phyloP scores from a whole-genome alignment of 2,888 invertebrate genomes.

The Oscheius sp. region DNA sequence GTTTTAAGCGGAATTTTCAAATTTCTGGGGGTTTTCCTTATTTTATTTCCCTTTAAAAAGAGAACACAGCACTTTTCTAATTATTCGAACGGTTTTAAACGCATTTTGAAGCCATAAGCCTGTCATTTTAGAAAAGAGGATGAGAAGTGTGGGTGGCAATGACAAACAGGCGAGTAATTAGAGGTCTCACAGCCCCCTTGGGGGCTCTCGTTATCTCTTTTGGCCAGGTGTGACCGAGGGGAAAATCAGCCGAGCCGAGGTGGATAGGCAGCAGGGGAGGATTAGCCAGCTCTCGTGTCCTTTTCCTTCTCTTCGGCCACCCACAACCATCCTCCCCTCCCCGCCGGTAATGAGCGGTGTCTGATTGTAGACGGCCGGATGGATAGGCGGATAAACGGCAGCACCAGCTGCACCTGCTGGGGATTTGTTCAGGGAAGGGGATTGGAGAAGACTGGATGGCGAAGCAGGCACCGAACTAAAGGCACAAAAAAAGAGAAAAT shows the following conservation, averaged over 20 bases:
- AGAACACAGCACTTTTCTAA: too few species aligned
- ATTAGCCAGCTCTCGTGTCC: not conserved
- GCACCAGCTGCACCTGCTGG: slow-evolving; percentile 4
- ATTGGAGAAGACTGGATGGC: too few species aligned
- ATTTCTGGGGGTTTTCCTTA: too few species aligned
- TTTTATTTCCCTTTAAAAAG: too few species aligned
- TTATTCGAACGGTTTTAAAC: too few species aligned
- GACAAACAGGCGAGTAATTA: slow-evolving; percentile 8
- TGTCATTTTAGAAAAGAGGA: not conserved
- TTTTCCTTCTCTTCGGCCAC: not conserved
- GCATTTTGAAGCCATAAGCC: too few species aligned
- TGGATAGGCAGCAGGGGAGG: not conserved
- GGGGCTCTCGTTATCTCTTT: too few species aligned
- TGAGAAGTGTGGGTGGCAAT: not conserved
- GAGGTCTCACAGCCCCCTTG: too few species aligned
- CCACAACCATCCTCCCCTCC: not conserved
- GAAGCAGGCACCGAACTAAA: too few species aligned
- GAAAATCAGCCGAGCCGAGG: too few species aligned
- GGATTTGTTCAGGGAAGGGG: not conserved
- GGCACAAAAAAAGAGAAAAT: too few species aligned
- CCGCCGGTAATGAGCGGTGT: slow-evolving; percentile 2
- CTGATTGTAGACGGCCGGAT: not conserved
- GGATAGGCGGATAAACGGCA: not conserved
- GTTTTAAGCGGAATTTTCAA: too few species aligned
- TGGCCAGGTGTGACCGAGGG: slow-evolving; percentile 14